phyloP scores from a whole-genome alignment of 2,888 invertebrate species.

The Sialis fuliginosa region DNA sequence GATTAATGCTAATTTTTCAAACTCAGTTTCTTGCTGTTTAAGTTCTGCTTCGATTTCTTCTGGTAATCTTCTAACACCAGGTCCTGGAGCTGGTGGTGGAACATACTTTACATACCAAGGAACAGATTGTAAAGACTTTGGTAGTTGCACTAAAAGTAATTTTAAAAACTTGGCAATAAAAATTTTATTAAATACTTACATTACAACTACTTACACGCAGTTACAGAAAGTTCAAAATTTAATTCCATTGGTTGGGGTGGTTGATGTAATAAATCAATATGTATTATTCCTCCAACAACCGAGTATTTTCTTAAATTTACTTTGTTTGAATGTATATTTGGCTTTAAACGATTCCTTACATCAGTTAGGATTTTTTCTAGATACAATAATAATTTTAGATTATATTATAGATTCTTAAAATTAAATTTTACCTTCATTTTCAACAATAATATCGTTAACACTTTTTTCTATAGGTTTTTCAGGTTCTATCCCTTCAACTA shows the following conservation, averaged over 20 bases:
- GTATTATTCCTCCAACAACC: conserved; percentile 59
- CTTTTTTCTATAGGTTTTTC: not conserved
- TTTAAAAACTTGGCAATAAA: not conserved
- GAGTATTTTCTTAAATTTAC: conserved; percentile 58
- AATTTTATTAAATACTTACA: not conserved
- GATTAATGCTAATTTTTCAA: conserved; percentile 53
- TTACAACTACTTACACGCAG: conserved; percentile 31
- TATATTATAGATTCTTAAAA: not conserved
- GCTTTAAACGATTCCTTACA: conserved; percentile 23
- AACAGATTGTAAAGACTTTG: conserved; percentile 37
- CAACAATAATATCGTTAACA: conserved; percentile 1
- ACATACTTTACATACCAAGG: conserved; percentile 48
- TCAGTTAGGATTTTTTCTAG: conserved; percentile 28
- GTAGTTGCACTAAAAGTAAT: conserved; percentile 31
- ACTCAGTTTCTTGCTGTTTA: conserved; percentile 49
- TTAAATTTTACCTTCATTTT: conserved; percentile 1
- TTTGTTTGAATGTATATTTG: conserved; percentile 32
- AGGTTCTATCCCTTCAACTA: not conserved
- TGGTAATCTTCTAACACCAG: conserved; percentile 49
- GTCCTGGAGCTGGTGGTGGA: conserved; percentile 44
- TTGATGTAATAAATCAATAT: conserved; percentile 52
- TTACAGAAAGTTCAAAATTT: conserved; percentile 28
- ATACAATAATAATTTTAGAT: conserved; percentile 11
- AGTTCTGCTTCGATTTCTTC: conserved; percentile 69
- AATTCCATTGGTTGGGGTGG: conserved; percentile 59